Conservation (phyloP, 2,797 vertebrate species). For the Helicolenus hilgendorfi region DNA sequence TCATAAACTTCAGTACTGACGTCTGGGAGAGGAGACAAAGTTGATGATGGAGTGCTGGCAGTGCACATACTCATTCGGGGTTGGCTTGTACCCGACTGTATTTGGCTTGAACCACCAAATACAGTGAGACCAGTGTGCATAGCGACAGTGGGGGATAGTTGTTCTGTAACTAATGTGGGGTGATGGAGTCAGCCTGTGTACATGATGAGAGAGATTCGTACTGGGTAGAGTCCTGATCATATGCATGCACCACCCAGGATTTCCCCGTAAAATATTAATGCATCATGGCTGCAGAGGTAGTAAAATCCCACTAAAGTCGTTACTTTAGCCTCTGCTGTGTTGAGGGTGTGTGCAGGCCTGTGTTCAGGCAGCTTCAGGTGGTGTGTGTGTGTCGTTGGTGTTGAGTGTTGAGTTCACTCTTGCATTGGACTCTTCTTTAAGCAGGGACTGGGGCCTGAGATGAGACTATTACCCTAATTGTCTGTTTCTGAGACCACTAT, state of each 20-base stretch:
- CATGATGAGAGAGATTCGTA: constrained; percentile 36
- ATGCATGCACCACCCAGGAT: constrained; percentile 68
- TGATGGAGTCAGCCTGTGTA: constrained; percentile 3
- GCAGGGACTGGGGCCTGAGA: constrained; percentile 38
- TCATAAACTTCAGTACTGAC: not conserved
- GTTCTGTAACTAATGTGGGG: constrained; percentile 22
- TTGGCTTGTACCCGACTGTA: not conserved
- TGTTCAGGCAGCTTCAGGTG: constrained; percentile 17
- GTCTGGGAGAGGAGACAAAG: not conserved
- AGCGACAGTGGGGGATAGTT: not conserved
- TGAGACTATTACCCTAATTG: constrained; percentile 46
- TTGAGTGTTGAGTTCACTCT: constrained; percentile 13
- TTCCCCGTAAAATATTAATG: constrained; percentile 83
- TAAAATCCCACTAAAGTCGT: constrained; percentile 71
- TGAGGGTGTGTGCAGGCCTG: constrained; percentile 16
- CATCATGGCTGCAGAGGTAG: constrained; percentile 65
- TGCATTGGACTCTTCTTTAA: constrained; percentile 32
- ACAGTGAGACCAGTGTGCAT: not conserved
- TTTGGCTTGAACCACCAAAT: not conserved
- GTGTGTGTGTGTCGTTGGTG: constrained; percentile 21
- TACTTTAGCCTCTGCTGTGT: constrained; percentile 57
- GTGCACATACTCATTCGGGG: not conserved
- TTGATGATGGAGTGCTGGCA: not conserved
- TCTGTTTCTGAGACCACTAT: constrained; percentile 39
- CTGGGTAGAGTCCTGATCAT: constrained; percentile 51